Conservation (phyloP, 2,888 invertebrate species). For the Apotomis turbidana region DNA sequence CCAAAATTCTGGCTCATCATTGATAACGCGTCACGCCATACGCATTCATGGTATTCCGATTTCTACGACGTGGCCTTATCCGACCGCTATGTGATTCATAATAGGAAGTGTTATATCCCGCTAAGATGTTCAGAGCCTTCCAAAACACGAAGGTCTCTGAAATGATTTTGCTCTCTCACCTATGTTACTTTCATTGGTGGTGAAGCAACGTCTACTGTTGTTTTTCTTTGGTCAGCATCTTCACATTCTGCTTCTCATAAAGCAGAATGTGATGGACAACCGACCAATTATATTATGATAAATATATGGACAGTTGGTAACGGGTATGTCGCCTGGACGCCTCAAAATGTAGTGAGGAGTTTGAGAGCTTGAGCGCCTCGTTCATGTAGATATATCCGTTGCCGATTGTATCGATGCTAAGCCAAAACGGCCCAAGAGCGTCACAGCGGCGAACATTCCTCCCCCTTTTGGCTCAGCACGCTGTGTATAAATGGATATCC, state of each 20-base stretch:
- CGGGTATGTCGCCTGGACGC: background rate
- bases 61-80: background rate
- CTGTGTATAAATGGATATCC: slow-evolving; percentile 26
- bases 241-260: background rate
- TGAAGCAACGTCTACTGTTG: background rate
- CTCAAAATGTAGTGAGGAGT: background rate
- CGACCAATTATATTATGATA: background rate
- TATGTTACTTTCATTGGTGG: background rate
- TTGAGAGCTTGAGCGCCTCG: background rate
- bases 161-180: background rate
- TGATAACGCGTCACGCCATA: slow-evolving; percentile 13
- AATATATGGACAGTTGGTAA: background rate
- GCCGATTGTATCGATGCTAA: slow-evolving; percentile 5
- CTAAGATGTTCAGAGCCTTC: slow-evolving; percentile 21
- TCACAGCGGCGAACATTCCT: background rate
- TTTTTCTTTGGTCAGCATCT: background rate
- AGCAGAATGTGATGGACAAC: slow-evolving; percentile 9
- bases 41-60: slow-evolving; percentile 10
- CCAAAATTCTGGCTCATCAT: slow-evolving; percentile 22
- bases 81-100: background rate
- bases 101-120: background rate
- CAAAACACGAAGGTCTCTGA: background rate
- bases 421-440: slow-evolving; percentile 6
- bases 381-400: background rate
- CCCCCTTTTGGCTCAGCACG: slow-evolving; percentile 23